These are phyloP conservation scores for Pharmacophagus antenor DNA, from an alignment of 2,888 invertebrate genomes.

Conservation along the genomic window DNA sequence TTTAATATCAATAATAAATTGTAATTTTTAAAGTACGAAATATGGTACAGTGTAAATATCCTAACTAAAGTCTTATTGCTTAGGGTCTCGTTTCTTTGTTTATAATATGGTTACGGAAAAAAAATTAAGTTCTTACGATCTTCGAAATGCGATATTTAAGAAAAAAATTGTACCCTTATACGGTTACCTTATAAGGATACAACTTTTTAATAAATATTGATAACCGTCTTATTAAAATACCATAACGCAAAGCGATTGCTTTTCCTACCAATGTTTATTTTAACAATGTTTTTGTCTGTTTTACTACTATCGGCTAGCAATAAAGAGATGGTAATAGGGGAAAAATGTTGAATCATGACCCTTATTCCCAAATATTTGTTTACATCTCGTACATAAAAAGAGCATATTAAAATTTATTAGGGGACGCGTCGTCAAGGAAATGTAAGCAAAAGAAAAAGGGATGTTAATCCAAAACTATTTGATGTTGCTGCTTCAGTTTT, in stretches of 20 bases:
- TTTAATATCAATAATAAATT: no score
- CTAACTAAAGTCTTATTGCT: no score
- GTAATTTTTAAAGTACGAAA: no score
- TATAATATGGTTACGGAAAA: no score
- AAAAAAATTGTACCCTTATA: no score
- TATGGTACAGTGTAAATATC: no score
- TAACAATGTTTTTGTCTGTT: background rate
- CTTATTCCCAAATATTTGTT: constrained; percentile 37
- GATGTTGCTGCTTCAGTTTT: constrained; percentile 55
- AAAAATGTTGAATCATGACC: constrained; percentile 36
- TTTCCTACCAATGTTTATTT: background rate
- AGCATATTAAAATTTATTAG: constrained; percentile 61
- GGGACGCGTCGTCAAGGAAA: constrained; percentile 46
- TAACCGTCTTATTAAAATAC: no score
- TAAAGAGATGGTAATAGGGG: constrained; percentile 24
- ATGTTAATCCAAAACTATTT: constrained; percentile 70
- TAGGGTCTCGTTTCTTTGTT: no score
- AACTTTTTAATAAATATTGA: no score
- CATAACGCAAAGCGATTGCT: background rate
- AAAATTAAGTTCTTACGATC: no score
- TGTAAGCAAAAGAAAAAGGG: constrained; percentile 51
- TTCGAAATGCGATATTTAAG: no score
- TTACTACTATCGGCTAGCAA: constrained; percentile 3
- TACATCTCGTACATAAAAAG: constrained; percentile 49
- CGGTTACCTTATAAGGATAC: no score